Evolutionary conservation across 2,113 vertebrate genomes (phyloP).

Genomic region (Chlorodrepanis virens): DNA sequence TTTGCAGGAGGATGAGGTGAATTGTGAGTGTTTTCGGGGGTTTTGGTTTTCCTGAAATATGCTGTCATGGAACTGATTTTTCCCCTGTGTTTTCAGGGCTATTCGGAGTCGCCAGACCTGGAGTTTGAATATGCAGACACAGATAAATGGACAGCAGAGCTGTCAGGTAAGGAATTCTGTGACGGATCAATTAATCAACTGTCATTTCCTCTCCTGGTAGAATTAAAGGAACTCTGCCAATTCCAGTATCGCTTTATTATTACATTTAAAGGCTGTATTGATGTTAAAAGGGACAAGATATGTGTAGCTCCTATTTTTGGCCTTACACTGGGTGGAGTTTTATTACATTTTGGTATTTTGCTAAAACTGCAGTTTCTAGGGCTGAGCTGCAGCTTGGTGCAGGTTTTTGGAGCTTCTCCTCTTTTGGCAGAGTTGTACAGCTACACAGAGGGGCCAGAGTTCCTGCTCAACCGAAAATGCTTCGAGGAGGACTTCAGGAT

Average conservation of each 20-base stretch:
- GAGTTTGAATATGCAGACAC: constrained; percentile 96
- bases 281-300: background rate
- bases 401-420: background rate
- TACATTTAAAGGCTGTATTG: background rate
- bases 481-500: constrained; percentile 93
- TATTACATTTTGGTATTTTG: background rate
- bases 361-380: accelerated
- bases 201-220: background rate
- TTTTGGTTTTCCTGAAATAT: background rate
- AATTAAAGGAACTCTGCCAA: background rate
- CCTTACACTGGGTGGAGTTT: background rate
- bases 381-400: background rate
- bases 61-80: background rate
- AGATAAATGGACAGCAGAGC: constrained; percentile 91
- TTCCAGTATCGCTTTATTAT: accelerated
- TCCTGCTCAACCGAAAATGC: constrained; percentile 91
- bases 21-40: too few species aligned
- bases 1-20: background rate
- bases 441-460: constrained; percentile 96
- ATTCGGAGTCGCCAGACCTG: constrained; percentile 90
- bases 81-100: constrained; percentile 74
- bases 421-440: constrained; percentile 89
- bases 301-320: background rate
- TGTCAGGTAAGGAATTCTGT: constrained; percentile 82
- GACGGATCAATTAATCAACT: background rate